Percentiles rank a stretch among this genome's conserved stretches.
Evolutionary conservation across 23 tunicate species (phyloP).

Genomic region (Styela clava): DNA sequence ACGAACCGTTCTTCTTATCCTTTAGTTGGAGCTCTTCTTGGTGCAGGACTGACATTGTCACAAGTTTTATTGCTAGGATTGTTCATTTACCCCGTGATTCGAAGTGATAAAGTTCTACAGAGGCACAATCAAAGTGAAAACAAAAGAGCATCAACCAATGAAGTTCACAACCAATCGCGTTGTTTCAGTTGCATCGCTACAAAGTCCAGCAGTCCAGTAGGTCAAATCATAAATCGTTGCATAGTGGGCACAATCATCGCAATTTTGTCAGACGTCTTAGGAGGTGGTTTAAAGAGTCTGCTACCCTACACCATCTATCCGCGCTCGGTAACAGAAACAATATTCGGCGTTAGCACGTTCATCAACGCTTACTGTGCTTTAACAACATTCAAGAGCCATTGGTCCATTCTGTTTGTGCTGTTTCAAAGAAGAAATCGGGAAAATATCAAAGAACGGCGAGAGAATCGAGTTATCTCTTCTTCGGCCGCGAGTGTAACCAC

Average conservation of each 20-base stretch:
- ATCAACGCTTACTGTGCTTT: slow-evolving; percentile 29
- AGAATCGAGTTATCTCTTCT: no score
- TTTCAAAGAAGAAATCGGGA: no score
- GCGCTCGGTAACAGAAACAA: slow-evolving; percentile 19
- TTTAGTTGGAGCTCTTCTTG: neutral
- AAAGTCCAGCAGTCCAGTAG: no score
- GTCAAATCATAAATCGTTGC: slow-evolving; percentile 29
- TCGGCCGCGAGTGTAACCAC: no score
- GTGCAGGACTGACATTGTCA: slow-evolving; percentile 22
- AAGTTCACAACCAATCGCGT: no score
- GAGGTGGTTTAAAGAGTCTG: slow-evolving; percentile 17
- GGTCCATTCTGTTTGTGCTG: no score
- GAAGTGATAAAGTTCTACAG: neutral
- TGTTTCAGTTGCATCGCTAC: no score
- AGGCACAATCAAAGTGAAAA: no score
- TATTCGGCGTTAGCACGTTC: slow-evolving; percentile 20
- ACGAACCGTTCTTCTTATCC: neutral
- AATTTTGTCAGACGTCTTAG: slow-evolving; percentile 35
- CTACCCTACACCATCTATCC: slow-evolving; percentile 15
- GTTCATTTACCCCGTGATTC: slow-evolving; percentile 51
- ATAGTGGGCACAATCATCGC: slow-evolving; percentile 33
- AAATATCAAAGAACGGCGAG: no score
- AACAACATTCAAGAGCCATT: no score
- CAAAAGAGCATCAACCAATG: no score
- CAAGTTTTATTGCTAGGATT: slow-evolving; percentile 39